phyloP scores from a whole-genome alignment of 1,140 invertebrate species.

The Diprion similis region DNA sequence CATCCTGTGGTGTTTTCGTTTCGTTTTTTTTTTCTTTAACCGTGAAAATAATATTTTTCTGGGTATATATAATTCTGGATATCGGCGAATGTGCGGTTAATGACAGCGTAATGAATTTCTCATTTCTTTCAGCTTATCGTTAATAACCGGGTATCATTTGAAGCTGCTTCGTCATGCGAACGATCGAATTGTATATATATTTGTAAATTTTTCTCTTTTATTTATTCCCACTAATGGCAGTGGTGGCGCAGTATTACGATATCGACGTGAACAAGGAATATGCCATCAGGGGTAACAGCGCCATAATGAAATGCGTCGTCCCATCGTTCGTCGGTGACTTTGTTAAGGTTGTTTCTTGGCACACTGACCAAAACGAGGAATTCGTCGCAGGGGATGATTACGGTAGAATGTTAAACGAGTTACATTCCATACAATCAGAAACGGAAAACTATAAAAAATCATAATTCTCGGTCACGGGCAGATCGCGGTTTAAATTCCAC shows the following conservation, averaged over 20 bases:
- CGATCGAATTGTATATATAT: neutral
- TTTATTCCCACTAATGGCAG: conserved; percentile 61
- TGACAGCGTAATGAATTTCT: too few relatives aligned
- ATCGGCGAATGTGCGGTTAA: too few relatives aligned
- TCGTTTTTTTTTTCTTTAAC: too few relatives aligned
- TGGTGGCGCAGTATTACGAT: conserved; percentile 87
- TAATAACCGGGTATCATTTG: too few relatives aligned
- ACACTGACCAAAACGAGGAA: conserved; percentile 77
- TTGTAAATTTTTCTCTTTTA: neutral
- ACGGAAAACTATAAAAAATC: neutral
- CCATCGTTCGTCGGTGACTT: conserved; percentile 93
- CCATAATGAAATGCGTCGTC: conserved; percentile 89
- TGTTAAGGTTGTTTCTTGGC: conserved; percentile 88
- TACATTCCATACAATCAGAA: neutral
- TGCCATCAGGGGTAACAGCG: conserved; percentile 89
- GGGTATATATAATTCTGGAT: too few relatives aligned
- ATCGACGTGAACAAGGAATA: conserved; percentile 91
- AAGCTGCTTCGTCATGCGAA: too few relatives aligned
- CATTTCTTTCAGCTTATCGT: too few relatives aligned
- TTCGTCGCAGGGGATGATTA: conserved; percentile 70
- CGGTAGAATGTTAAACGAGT: conserved; percentile 60
- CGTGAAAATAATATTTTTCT: too few relatives aligned
- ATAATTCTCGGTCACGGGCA: neutral
- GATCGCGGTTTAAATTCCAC: neutral
- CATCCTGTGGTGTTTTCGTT: too few relatives aligned